Conservation (phyloP, 2,888 invertebrate genomes). For the Limnephilus auricula region DNA sequence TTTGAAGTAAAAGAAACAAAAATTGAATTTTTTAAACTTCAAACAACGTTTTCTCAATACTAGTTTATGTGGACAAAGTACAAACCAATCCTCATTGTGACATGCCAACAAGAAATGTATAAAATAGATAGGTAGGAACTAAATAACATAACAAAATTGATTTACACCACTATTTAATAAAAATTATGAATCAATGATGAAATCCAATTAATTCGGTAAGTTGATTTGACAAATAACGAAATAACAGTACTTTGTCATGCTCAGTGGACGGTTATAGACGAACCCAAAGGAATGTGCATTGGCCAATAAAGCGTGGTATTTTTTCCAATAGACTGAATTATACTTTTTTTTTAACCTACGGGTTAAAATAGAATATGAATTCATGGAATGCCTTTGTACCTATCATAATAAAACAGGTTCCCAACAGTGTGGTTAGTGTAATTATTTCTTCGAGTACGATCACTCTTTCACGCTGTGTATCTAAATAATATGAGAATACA, state of each 20-base stretch:
- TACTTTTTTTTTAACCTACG: neutral
- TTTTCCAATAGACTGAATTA: neutral
- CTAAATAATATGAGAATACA: neutral
- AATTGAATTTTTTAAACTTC: too few relatives aligned
- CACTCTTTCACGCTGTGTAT: neutral
- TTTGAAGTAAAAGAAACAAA: too few relatives aligned
- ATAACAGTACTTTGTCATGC: neutral
- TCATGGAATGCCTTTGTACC: neutral
- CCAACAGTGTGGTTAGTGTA: neutral
- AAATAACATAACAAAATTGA: too few relatives aligned
- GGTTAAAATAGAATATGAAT: conserved; percentile 8
- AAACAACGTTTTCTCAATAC: too few relatives aligned
- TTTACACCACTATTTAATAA: too few relatives aligned
- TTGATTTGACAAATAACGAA: conserved; percentile 37
- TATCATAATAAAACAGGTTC: conserved; percentile 9
- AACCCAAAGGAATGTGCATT: neutral
- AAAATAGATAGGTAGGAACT: too few relatives aligned
- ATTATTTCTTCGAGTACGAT: neutral
- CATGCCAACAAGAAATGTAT: too few relatives aligned
- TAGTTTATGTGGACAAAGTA: too few relatives aligned
- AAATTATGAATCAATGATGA: conserved; percentile 9
- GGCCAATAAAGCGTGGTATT: neutral
- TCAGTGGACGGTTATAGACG: neutral
- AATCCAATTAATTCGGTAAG: conserved; percentile 31
- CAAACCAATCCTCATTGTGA: too few relatives aligned